Evolutionary conservation across 2,797 vertebrate species (phyloP).

Genomic region (Podarcis lilfordi): DNA sequence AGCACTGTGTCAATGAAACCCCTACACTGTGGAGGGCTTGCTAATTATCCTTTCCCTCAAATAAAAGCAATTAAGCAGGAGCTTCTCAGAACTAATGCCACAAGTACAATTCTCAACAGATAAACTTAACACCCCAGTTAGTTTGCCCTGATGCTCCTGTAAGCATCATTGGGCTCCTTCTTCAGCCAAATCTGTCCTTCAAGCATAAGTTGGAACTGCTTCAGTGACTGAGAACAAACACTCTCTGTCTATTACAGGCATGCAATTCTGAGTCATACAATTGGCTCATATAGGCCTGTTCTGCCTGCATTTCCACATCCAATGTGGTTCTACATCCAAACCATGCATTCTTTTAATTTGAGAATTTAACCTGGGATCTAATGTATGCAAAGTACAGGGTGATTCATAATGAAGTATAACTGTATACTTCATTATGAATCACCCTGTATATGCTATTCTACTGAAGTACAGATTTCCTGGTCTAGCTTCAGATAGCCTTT

Average conservation of each 20-base stretch:
- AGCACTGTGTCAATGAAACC: neutral
- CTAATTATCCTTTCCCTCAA: constrained; percentile 22
- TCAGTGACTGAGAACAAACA: neutral
- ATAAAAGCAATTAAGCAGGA: neutral
- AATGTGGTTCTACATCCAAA: neutral
- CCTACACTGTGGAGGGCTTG: neutral
- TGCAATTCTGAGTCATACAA: neutral
- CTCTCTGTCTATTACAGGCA: neutral
- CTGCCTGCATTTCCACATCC: neutral
- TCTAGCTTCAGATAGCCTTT: neutral
- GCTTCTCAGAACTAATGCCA: neutral
- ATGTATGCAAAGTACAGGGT: too few species aligned
- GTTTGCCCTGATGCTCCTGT: neutral
- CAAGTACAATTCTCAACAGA: neutral
- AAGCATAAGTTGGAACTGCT: neutral
- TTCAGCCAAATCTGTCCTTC: neutral
- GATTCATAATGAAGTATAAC: too few species aligned
- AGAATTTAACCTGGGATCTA: too few species aligned
- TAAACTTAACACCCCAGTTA: too few species aligned
- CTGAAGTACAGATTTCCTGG: neutral
- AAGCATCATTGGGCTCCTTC: neutral
- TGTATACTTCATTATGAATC: too few species aligned
- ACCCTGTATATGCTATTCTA: neutral
- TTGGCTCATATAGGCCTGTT: too few species aligned
- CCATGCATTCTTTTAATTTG: too few species aligned